Percentiles rank a stretch among this genome's conserved stretches.
Conservation (phyloP, 2,113 vertebrate genomes). For the Myotis yumanensis region DNA sequence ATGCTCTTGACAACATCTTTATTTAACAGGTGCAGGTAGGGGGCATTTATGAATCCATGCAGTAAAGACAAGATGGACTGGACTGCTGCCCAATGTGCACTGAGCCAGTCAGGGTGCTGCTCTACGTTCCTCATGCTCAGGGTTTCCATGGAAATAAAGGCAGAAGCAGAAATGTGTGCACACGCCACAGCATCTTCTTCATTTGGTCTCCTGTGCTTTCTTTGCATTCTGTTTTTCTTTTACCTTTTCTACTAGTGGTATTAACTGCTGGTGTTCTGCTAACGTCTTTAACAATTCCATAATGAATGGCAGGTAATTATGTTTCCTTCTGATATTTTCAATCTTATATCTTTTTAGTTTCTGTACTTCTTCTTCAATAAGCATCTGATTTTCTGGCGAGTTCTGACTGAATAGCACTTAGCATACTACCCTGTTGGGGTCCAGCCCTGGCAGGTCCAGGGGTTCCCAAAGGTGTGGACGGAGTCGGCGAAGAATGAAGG, state of each 20-base stretch:
- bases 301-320: background rate
- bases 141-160: constrained; percentile 78
- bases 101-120: constrained; percentile 77
- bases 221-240: constrained; percentile 99
- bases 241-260: constrained; percentile 83
- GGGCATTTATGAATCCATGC: constrained; percentile 78
- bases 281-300: background rate
- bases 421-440: constrained; percentile 85
- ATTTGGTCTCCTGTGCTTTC: constrained; percentile 97
- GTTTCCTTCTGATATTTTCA: background rate
- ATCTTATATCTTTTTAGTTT: constrained; percentile 97
- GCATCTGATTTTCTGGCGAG: constrained; percentile 96
- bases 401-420: constrained; percentile 96
- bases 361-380: constrained; percentile 97
- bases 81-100: constrained; percentile 80
- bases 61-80: constrained; percentile 82
- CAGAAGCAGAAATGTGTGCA: constrained; percentile 81
- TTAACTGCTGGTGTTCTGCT: background rate
- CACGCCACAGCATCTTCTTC: constrained; percentile 76
- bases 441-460: too few relatives aligned
- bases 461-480: too few relatives aligned
- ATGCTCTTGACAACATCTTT: constrained; percentile 73
- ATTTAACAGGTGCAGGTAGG: constrained; percentile 77
- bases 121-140: constrained; percentile 78
- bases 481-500: too few relatives aligned